Conservation (phyloP, 2,797 vertebrate species). For the Microctenopoma steveboyesi region DNA sequence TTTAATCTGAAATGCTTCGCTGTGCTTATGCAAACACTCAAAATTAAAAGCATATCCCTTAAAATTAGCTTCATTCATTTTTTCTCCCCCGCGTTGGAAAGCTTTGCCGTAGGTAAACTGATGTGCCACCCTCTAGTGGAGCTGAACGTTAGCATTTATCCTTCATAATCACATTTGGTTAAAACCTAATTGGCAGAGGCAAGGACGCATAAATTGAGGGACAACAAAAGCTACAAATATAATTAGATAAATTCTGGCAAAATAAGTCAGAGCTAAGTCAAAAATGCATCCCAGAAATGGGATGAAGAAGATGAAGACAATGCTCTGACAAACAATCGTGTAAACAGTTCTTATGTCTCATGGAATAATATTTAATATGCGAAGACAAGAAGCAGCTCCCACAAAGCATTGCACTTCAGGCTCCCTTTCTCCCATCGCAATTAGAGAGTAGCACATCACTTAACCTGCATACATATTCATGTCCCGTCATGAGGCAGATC, state of each 20-base stretch:
- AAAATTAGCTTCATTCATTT: constrained; percentile 74
- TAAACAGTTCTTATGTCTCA: constrained; percentile 13
- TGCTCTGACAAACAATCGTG: background rate
- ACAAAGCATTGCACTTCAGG: constrained; percentile 64
- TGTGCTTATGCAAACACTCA: constrained; percentile 74
- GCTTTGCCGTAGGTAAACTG: constrained; percentile 76
- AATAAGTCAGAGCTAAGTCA: constrained; percentile 23
- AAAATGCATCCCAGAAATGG: constrained; percentile 27
- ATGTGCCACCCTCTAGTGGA: constrained; percentile 81
- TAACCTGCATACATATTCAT: constrained; percentile 81
- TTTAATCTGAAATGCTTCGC: constrained; percentile 79
- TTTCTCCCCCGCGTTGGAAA: constrained; percentile 67
- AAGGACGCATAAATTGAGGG: constrained; percentile 72
- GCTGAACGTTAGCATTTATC: constrained; percentile 81
- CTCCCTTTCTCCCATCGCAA: constrained; percentile 64
- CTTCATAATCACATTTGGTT: constrained; percentile 84
- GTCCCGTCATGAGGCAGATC: constrained; percentile 53
- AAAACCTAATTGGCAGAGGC: constrained; percentile 80
- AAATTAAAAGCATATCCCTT: constrained; percentile 79
- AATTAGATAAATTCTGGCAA: constrained; percentile 59
- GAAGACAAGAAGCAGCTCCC: constrained; percentile 39
- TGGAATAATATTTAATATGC: constrained; percentile 31
- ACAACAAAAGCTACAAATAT: constrained; percentile 69
- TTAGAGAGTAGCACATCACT: constrained; percentile 71
- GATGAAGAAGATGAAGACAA: constrained; percentile 6